Conservation (phyloP, 2,888 invertebrate species). For the Lasioglossum pauxillum region DNA sequence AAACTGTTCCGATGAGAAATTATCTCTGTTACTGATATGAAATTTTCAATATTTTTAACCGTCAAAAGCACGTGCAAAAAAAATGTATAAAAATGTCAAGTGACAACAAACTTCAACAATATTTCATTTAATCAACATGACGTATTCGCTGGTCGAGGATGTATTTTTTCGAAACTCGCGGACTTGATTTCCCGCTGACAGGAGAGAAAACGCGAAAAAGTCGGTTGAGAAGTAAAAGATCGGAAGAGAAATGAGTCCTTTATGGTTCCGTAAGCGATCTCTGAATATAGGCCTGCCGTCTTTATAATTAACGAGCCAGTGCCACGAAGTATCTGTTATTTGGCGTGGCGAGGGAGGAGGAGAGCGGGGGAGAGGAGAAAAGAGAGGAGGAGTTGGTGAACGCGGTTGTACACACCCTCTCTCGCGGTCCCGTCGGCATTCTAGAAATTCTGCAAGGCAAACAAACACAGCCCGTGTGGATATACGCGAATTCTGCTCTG, state of each 20-base stretch:
- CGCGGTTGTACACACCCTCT: slow-evolving; percentile 56
- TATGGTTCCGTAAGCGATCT: slow-evolving; percentile 37
- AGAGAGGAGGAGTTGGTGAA: slow-evolving; percentile 44
- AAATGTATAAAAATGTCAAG: no score
- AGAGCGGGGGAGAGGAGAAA: background rate
- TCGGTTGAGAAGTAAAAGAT: background rate
- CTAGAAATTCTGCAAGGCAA: slow-evolving; percentile 63
- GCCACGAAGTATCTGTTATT: slow-evolving; percentile 27
- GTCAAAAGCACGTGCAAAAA: no score
- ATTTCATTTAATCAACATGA: no score
- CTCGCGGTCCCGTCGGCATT: slow-evolving; percentile 62
- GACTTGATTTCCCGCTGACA: background rate
- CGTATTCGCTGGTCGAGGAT: background rate
- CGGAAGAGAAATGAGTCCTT: slow-evolving; percentile 29
- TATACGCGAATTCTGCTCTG: slow-evolving; percentile 50
- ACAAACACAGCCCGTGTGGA: slow-evolving; percentile 29
- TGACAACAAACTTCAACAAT: no score
- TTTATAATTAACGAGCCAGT: slow-evolving; percentile 46
- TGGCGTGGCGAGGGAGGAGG: background rate
- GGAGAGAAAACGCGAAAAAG: background rate
- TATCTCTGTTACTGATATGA: background rate
- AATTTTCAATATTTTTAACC: background rate
- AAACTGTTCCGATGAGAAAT: background rate
- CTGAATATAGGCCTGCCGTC: slow-evolving; percentile 39
- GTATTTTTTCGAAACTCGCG: background rate